Evolutionary conservation across 2,797 vertebrate species (phyloP), one percentile per base, ranked within the genome.

Genomic region (Hypotaenidia philippensis): DNA sequence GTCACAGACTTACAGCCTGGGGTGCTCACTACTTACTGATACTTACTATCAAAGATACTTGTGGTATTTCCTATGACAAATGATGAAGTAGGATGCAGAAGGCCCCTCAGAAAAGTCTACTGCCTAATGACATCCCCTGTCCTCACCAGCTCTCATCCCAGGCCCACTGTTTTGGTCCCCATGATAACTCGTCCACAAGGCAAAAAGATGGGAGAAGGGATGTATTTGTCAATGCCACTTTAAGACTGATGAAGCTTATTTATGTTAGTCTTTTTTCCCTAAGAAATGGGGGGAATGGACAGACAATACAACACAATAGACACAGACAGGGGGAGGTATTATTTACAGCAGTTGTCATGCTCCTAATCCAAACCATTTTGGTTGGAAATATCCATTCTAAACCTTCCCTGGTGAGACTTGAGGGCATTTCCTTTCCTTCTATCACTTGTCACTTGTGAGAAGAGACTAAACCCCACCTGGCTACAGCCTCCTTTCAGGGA

Each of bases 341-440:
- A 90, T 44, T 82, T 79, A 72, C 59, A 84, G n/a, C 50, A 69
- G 21, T 79, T 69, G 44, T 32, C 25, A 5, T 10, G 18, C 26
- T 87, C 50, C 38, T 88, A 90, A 79, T 84, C 59, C 59, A 82
- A 92, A 84, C 32, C 25, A 6, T 26, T 27, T 50, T 26, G 25
- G 49, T 15, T 26, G 49, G 49, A 50, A 50, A 27, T 50, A 50
- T 26, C 25, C 25, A 50, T 25, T 27, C 25, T 27, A 50, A 50
- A 27, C 25, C 23, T 50, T 15, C 13, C 25, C 49, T 26, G 25
- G 49, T 26, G 25, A 25, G 26, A 26, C 49, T 50, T 15, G 25
- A 26, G 14, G 49, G 7, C 49, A 27, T 50, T 50, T 50, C 25
- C 25, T 50, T 25, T 50, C 12, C 11, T 50, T 25, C 49, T 26